These are phyloP conservation scores for Collichthys lucidus DNA, from an alignment of 2,113 vertebrate genomes.

Conservation along the genomic window DNA sequence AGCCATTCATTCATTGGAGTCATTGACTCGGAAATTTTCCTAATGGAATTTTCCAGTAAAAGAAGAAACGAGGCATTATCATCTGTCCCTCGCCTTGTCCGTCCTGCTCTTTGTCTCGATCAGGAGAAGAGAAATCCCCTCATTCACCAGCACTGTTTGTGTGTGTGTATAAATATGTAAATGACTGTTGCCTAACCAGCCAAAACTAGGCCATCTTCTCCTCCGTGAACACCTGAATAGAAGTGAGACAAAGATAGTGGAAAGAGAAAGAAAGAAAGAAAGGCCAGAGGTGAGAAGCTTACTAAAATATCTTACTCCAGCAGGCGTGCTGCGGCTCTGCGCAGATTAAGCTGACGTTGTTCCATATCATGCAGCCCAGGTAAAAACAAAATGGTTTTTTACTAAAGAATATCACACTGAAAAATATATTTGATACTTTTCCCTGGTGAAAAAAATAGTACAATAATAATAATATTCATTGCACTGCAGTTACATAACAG, in stretches of 20 bases:
- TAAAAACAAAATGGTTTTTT: constrained; percentile 17
- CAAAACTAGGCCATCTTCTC: constrained; percentile 69
- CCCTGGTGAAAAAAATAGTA: background rate
- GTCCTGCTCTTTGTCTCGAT: constrained; percentile 23
- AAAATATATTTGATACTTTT: background rate
- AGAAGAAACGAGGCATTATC: constrained; percentile 69
- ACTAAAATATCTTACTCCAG: constrained; percentile 54
- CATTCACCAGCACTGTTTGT: constrained; percentile 22
- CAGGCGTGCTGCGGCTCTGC: constrained; percentile 42
- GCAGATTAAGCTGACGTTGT: constrained; percentile 51
- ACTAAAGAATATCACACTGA: background rate
- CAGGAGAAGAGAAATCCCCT: constrained; percentile 47
- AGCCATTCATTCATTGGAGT: constrained; percentile 66
- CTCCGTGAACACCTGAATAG: constrained; percentile 68
- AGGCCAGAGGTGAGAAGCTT: constrained; percentile 59
- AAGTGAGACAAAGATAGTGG: constrained; percentile 39
- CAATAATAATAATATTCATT: background rate
- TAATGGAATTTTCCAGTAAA: constrained; percentile 74
- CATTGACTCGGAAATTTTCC: constrained; percentile 66
- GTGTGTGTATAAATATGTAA: constrained; percentile 62
- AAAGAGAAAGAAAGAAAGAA: constrained; percentile 14
- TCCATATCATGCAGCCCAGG: constrained; percentile 10
- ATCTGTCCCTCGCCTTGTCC: constrained; percentile 44
- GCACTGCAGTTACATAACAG: background rate
- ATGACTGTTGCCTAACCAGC: constrained; percentile 60